Evolutionary conservation across 1,140 invertebrate genomes (phyloP).

Genomic region (Eriosoma lanigerum): DNA sequence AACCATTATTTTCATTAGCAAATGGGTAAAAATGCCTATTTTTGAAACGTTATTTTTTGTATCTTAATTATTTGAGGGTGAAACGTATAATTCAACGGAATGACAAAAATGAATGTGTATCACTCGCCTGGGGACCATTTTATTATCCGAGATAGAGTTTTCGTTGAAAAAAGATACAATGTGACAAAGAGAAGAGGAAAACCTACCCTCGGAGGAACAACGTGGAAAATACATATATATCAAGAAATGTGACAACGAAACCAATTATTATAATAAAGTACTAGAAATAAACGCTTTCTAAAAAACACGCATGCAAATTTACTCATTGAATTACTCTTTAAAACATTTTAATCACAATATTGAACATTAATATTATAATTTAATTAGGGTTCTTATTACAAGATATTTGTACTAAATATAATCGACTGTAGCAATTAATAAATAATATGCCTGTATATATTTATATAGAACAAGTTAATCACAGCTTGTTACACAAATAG

Average conservation of each 20-base stretch:
- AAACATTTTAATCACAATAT: background rate
- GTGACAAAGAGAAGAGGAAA: background rate
- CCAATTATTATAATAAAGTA: slow-evolving; percentile 44
- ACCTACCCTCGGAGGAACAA: background rate
- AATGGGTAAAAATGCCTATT: background rate
- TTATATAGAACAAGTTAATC: too few species aligned
- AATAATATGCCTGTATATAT: too few species aligned
- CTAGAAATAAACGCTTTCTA: slow-evolving; percentile 1
- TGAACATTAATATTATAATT: background rate
- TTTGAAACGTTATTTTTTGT: background rate
- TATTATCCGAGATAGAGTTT: slow-evolving; percentile 42
- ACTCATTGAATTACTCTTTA: slow-evolving; percentile 29
- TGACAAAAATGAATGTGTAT: slow-evolving; percentile 45
- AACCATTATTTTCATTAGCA: background rate
- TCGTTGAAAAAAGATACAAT: slow-evolving; percentile 42
- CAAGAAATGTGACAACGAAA: slow-evolving; percentile 44
- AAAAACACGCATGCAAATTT: background rate
- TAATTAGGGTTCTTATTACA: background rate
- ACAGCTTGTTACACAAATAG: too few species aligned
- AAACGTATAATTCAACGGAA: slow-evolving; percentile 48
- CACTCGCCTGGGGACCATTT: slow-evolving; percentile 36
- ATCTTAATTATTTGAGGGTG: slow-evolving; percentile 49
- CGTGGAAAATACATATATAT: slow-evolving; percentile 10
- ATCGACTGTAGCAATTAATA: too few species aligned
- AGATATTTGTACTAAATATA: too few species aligned